Evolutionary conservation across 2,888 invertebrate genomes (phyloP).

Genomic region (Parasteatoda lunata): DNA sequence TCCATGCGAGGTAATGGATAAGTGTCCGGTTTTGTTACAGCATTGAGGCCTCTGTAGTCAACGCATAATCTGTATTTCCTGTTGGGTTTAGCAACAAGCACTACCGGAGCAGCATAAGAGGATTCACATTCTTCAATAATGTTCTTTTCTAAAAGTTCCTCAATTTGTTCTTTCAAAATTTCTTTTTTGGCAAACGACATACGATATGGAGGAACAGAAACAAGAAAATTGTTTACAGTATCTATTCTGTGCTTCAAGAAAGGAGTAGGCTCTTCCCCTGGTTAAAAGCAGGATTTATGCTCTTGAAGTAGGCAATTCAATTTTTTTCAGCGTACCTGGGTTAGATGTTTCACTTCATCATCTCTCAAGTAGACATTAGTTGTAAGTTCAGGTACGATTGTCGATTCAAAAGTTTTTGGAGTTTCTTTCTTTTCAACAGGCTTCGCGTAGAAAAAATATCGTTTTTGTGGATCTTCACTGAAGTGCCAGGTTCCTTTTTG

Average conservation of each 20-base stretch:
- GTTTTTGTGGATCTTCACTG: not conserved
- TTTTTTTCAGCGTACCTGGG: not conserved
- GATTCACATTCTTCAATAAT: no score
- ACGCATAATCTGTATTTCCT: no score
- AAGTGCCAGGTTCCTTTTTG: not conserved
- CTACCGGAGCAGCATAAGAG: no score
- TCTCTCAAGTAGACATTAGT: not conserved
- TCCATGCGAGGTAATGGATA: no score
- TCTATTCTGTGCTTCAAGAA: conserved; percentile 8
- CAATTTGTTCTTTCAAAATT: conserved; percentile 12
- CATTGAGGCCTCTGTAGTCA: no score
- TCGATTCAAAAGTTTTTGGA: no score
- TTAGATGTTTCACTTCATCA: not conserved
- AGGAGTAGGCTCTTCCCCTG: not conserved
- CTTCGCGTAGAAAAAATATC: not conserved
- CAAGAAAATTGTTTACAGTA: no score
- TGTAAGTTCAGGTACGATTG: not conserved
- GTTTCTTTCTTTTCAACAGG: not conserved
- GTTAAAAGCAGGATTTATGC: not conserved
- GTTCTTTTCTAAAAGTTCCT: not conserved
- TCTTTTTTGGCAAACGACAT: no score
- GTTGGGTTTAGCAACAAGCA: no score
- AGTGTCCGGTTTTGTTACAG: no score
- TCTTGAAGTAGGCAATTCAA: not conserved
- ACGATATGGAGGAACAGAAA: no score